Conservation (phyloP, 2,113 vertebrate genomes). For the Kobus ellipsiprymnus region DNA sequence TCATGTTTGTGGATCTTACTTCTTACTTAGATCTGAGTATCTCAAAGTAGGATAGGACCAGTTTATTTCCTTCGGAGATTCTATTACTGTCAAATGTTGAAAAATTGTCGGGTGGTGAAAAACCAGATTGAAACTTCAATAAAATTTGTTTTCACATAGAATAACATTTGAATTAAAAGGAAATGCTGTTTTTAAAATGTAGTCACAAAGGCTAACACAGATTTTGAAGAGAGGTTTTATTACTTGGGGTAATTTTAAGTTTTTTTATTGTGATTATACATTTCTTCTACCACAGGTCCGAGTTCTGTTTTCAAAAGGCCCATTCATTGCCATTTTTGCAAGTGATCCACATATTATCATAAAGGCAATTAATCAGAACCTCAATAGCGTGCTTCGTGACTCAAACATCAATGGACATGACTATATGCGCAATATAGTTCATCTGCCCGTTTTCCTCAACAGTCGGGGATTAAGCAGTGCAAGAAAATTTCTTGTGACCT, state of each 20-base stretch:
- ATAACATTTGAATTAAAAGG: background rate
- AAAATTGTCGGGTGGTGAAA: background rate
- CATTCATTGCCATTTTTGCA: constrained; percentile 97
- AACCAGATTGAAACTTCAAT: background rate
- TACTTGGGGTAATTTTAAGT: background rate
- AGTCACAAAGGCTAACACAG: background rate
- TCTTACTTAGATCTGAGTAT: background rate
- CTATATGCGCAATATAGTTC: constrained; percentile 99
- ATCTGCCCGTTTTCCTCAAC: constrained; percentile 97
- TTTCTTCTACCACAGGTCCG: constrained; percentile 84
- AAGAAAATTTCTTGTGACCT: constrained; percentile 86
- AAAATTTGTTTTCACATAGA: background rate
- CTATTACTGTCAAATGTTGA: background rate
- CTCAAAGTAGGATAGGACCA: background rate
- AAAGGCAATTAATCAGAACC: constrained; percentile 99
- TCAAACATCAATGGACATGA: constrained; percentile 99
- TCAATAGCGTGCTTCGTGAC: constrained; percentile 96
- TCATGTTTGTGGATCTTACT: background rate
- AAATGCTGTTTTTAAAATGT: background rate
- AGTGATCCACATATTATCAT: constrained; percentile 99
- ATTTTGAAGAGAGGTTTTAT: background rate
- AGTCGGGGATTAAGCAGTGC: constrained; percentile 92
- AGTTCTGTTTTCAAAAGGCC: constrained; percentile 97
- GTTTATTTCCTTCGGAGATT: background rate
- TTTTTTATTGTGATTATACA: fast-evolving